phyloP scores from a whole-genome alignment of 2,888 invertebrate species.

The Cosmia trapezina region DNA sequence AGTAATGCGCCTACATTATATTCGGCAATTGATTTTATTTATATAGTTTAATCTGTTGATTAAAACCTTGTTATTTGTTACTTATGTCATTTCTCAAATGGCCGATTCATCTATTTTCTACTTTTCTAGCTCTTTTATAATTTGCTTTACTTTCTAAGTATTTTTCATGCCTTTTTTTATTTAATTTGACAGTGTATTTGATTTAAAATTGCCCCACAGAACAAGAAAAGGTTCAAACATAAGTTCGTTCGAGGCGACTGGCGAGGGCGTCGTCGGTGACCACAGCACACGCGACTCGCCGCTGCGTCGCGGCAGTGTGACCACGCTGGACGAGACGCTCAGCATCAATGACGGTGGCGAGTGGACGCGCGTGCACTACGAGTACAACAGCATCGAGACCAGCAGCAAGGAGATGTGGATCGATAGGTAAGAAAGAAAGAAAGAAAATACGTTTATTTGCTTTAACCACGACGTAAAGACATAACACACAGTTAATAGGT shows the following conservation, averaged over 20 bases:
- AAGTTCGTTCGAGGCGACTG: slow-evolving; percentile 81
- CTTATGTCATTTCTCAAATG: neutral
- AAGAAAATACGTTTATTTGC: no score
- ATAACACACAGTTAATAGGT: no score
- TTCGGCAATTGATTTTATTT: no score
- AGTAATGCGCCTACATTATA: no score
- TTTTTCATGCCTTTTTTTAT: neutral
- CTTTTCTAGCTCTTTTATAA: neutral
- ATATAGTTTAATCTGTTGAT: neutral
- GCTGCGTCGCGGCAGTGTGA: slow-evolving; percentile 80
- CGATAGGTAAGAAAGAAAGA: slow-evolving; percentile 76
- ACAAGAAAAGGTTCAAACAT: slow-evolving; percentile 84
- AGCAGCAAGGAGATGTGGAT: slow-evolving; percentile 87
- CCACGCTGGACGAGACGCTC: slow-evolving; percentile 86
- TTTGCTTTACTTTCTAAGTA: neutral
- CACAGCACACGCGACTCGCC: slow-evolving; percentile 78
- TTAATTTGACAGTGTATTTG: neutral
- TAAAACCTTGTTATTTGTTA: neutral
- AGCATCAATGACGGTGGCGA: slow-evolving; percentile 86
- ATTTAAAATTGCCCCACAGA: slow-evolving; percentile 55
- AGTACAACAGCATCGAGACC: slow-evolving; percentile 77
- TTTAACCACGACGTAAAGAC: no score
- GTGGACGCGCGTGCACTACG: slow-evolving; percentile 86
- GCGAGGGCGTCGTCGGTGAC: slow-evolving; percentile 69
- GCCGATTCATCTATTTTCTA: neutral